These are phyloP conservation scores for Osmoderma eremita DNA, from an alignment of 2,888 invertebrate species.

Conservation along the genomic window DNA sequence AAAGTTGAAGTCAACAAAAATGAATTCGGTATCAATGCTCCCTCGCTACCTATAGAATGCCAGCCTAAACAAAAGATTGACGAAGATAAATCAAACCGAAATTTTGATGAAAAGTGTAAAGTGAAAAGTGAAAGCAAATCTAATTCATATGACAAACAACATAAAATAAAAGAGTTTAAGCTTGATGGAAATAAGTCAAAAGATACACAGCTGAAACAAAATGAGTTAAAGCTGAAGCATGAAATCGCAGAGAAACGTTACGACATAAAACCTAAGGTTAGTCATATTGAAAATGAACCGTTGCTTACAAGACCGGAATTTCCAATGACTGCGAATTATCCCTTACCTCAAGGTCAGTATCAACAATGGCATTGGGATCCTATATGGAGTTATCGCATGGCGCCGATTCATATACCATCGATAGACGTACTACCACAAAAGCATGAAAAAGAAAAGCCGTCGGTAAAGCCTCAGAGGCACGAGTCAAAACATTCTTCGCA, in stretches of 20 bases:
- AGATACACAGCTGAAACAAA: conserved; percentile 24
- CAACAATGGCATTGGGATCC: conserved; percentile 73
- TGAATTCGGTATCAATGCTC: conserved; percentile 8
- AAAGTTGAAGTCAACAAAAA: conserved; percentile 26
- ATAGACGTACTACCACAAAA: conserved; percentile 58
- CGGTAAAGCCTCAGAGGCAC: conserved; percentile 57
- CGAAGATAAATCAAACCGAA: conserved; percentile 31
- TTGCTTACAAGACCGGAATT: conserved; percentile 71
- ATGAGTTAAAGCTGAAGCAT: conserved; percentile 31
- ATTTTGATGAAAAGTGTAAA: conserved; percentile 32
- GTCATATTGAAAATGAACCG: conserved; percentile 62
- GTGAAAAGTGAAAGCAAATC: conserved; percentile 28
- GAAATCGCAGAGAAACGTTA: conserved; percentile 60
- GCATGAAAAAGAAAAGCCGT: conserved; percentile 57
- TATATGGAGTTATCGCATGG: conserved; percentile 60
- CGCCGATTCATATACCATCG: conserved; percentile 56
- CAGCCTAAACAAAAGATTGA: conserved; percentile 21
- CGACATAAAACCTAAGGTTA: conserved; percentile 55
- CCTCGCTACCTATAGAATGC: conserved; percentile 2
- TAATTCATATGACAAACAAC: conserved; percentile 18
- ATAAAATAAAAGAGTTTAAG: conserved; percentile 30
- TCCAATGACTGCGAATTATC: conserved; percentile 45
- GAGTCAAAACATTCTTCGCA: conserved; percentile 53
- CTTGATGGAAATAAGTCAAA: conserved; percentile 9
- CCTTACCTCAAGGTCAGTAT: conserved; percentile 67